Conservation (phyloP, 2,113 vertebrate species). For the Urocolius indicus region DNA sequence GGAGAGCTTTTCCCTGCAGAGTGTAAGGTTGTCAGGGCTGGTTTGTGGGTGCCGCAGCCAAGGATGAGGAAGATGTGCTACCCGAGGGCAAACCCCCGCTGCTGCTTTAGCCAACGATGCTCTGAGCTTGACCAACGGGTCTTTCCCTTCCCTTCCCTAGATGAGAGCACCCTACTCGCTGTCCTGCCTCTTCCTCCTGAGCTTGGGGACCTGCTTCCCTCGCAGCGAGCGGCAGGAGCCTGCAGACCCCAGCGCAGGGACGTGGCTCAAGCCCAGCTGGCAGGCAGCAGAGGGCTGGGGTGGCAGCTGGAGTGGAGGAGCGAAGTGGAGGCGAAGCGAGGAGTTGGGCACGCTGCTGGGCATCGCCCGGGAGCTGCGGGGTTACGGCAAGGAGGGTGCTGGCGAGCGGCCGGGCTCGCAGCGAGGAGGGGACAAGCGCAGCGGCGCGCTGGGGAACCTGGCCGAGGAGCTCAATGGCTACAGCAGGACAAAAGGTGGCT, state of each 20-base stretch:
- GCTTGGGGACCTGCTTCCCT: conserved; percentile 63
- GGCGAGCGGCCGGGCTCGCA: background rate
- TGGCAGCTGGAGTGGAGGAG: background rate
- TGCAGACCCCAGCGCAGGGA: fast-evolving
- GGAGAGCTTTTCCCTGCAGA: background rate
- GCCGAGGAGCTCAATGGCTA: conserved; percentile 71
- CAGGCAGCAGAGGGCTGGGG: fast-evolving
- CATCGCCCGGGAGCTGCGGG: conserved; percentile 37
- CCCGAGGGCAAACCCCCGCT: background rate
- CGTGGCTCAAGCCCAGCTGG: background rate
- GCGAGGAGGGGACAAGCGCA: background rate
- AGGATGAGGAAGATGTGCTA: fast-evolving
- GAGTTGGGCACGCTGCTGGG: conserved; percentile 6
- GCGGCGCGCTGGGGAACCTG: conserved; percentile 17
- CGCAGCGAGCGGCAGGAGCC: background rate
- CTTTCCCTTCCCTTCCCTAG: conserved; percentile 22
- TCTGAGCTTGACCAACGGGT: fast-evolving
- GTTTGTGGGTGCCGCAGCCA: background rate
- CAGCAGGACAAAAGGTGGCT: conserved; percentile 74
- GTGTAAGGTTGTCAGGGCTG: background rate
- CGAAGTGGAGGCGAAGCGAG: background rate
- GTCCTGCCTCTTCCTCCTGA: conserved; percentile 70
- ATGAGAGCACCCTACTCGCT: conserved; percentile 58
- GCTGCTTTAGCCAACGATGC: background rate
- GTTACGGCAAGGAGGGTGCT: background rate